Evolutionary conservation across 2,113 vertebrate species (phyloP), one percentile per base, ranked within the genome.

Genomic region (Cynopterus brachyotis): DNA sequence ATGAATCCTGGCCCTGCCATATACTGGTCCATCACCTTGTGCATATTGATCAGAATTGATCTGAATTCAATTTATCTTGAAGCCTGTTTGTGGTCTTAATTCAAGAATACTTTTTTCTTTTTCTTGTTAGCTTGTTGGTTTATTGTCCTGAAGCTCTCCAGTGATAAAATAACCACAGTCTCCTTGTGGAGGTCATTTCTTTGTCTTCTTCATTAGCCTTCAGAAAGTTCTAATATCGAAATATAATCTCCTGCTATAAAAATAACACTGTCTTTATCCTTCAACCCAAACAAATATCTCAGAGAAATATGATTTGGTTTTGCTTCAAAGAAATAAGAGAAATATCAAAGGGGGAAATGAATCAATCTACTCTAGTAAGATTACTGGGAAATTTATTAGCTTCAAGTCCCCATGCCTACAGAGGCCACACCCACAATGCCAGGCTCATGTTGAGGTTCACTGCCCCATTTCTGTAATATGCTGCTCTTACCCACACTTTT

Each of bases 231-330:
- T 95, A 55, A 3, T 45, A 40, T 59, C 28, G 85, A 91, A 70
- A 69, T 40, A 30, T 10, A 81, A n/a, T 42, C 37, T 76, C 8
- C 26, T 69, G 11, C 15, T 64, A 10, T 73, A 60, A 87, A 79
- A 76, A 66, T 45, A 80, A 5, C 32, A 15, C 50, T 79, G 67
- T 85, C 50, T 20, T 84, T 89, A 85, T 55, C 59, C 40, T 86
- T 96, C 67, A 93, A 70, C 32, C 22, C 6, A 30, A 86, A 82
- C 42, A 93, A 95, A 32, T 50, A 89, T 79, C 22, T 91, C 40
- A 42, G 62, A 94, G 96, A 96, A 93, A 93, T 89, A 75, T 22
- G 72, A 73, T 85, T 85, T 84, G 45, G 62, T 96, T 97, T 91
- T 80, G 53, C 69, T 83, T 55, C 47, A 72, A 88, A 42, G 59